phyloP scores from a whole-genome alignment of 1,140 invertebrate genomes.

The Zelostemma sp. region DNA sequence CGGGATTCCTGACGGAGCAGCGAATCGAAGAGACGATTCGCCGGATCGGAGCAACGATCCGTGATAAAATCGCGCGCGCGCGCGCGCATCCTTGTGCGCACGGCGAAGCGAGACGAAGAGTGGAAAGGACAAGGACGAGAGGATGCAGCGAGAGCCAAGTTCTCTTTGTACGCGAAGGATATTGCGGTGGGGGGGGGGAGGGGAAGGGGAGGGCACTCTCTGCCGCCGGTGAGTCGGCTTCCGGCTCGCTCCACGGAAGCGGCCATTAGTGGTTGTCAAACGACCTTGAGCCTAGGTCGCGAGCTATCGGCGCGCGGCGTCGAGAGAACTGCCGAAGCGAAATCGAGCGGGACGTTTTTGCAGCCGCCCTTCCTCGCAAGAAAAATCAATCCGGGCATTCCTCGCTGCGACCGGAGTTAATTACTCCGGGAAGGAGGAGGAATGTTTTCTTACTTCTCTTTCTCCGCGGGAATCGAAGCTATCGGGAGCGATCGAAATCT shows the following conservation, averaged over 20 bases:
- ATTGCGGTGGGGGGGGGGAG: conserved; percentile 10
- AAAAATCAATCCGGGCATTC: conserved; percentile 45
- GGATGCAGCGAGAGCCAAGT: background rate
- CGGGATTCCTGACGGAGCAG: conserved; percentile 5
- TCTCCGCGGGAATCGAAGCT: background rate
- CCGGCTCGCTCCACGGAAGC: conserved; percentile 37
- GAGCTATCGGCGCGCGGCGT: conserved; percentile 27
- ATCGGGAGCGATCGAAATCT: background rate
- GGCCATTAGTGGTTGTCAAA: conserved; percentile 43
- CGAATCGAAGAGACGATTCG: conserved; percentile 27
- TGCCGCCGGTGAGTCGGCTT: conserved; percentile 37
- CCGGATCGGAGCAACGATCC: conserved; percentile 22
- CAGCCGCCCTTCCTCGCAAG: conserved; percentile 30
- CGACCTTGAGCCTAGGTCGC: conserved; percentile 45
- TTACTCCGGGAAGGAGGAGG: conserved; percentile 27
- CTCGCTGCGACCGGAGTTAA: conserved; percentile 28
- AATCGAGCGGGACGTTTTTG: background rate
- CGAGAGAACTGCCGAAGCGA: conserved; percentile 22
- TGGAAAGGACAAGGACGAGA: conserved; percentile 2
- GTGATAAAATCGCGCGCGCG: conserved; percentile 17
- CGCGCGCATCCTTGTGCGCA: conserved; percentile 18
- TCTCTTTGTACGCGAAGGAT: conserved; percentile 1
- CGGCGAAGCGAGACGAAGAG: conserved; percentile 14
- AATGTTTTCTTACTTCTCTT: conserved; percentile 11
- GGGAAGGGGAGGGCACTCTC: conserved; percentile 5